phyloP scores from a whole-genome alignment of 2,888 invertebrate species.

The Elysia crispata region DNA sequence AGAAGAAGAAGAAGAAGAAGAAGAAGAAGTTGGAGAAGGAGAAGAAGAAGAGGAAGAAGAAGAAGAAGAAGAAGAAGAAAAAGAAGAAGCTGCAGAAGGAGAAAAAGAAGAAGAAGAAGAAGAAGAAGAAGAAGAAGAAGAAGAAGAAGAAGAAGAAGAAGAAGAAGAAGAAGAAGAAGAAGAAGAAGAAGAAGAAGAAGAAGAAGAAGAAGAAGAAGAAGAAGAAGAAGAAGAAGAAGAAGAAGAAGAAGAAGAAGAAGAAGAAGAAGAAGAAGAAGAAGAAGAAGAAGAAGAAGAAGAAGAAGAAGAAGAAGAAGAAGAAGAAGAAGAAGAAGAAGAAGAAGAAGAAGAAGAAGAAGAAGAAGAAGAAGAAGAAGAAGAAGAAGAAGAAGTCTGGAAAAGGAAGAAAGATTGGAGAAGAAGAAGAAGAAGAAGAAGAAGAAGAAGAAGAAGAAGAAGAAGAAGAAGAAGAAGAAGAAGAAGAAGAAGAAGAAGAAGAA shows the following conservation, averaged over 20 bases:
- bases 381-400: no score
- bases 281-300: not conserved
- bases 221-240: not conserved
- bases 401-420: no score
- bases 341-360: not conserved
- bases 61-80: constrained; percentile 17
- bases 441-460: constrained; percentile 16
- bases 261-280: not conserved
- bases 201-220: not conserved
- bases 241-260: no score
- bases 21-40: constrained; percentile 3
- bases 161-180: not conserved
- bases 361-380: not conserved
- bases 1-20: constrained; percentile 20
- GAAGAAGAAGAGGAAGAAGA: constrained; percentile 16
- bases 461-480: constrained; percentile 20
- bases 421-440: no score
- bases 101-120: constrained; percentile 2
- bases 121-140: constrained; percentile 11
- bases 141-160: not conserved
- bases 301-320: no score
- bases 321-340: not conserved
- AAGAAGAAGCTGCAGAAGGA: not conserved
- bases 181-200: not conserved
- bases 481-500: constrained; percentile 16